Base-by-base conservation (phyloP, 2,797 vertebrate species). In the Mallotus villosus region DNA sequence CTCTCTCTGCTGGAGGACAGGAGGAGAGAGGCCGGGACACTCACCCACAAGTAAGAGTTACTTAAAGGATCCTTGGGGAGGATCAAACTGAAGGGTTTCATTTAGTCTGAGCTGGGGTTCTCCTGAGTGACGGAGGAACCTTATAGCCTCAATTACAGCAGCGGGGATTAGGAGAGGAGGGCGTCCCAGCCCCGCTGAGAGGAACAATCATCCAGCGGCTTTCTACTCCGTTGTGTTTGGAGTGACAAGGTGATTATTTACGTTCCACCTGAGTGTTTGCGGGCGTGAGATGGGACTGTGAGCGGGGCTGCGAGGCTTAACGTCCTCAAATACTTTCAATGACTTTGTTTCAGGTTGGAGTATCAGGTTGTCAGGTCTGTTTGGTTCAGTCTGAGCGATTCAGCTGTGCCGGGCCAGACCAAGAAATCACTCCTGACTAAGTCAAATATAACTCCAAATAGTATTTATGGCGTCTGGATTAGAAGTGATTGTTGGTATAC, bases 41-140 rank as follows among this genome's bases (percentile, higher is more conserved):
- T 78, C 81, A 83, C 76, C 57, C 25, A 82, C 78, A 84, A 82
- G 77, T 87, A 85, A 87, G 75, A 87, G 87, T 91, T 88, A 90
- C 82, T 91, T 91, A 91, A 91, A 88, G 79, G 72, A 85, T 81
- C 74, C 74, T 85, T 79, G 82, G 70, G 27, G 14, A 74, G 78
- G 80, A 76, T 89, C 82, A 80, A 83, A 90, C 85, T 80, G 72
- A 85, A 74, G 74, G 74, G 82, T 85, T 92, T 87, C 81, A 90
- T 90, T 91, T 89, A 86, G 81, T n/a, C 55, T 53, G 72, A 85
- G 80, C 75, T 92, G 85, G 1, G 74, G 87, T 91, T 92, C 76
- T 80, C 76, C 74, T 81, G 65, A 78, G 73, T 68, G 16, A 65
- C 62, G 61, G 68, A 64, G 75, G 49, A 87, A 89, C 79, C 83